phyloP scores from a whole-genome alignment of 1,140 invertebrate genomes.

The Rhopalosiphum padi region DNA sequence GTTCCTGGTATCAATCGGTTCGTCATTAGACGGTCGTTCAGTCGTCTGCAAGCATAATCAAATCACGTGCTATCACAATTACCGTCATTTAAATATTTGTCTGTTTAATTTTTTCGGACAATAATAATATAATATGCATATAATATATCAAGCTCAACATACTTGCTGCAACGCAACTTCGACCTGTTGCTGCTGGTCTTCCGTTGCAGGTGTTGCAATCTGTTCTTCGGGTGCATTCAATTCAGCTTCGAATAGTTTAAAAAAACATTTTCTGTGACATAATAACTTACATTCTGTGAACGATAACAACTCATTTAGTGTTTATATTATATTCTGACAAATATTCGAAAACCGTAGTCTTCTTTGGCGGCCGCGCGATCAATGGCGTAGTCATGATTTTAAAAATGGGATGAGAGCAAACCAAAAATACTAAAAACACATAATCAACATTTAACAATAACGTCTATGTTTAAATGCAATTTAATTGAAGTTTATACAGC shows the following conservation, averaged over 20 bases:
- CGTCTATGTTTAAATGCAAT: no score
- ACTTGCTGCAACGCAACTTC: not conserved
- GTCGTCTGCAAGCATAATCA: not conserved
- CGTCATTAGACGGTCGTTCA: not conserved
- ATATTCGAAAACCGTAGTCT: not conserved
- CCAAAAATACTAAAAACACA: no score
- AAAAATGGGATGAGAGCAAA: no score
- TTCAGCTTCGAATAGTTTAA: not conserved
- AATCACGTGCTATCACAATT: not conserved
- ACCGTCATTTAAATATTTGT: not conserved
- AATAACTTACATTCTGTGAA: not conserved
- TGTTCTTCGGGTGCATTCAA: not conserved
- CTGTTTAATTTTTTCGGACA: not conserved
- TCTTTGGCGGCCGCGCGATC: no score
- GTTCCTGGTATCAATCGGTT: no score
- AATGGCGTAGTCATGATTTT: no score
- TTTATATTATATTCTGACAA: not conserved
- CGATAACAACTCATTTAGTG: not conserved
- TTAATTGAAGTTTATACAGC: no score
- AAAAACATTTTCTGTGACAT: not conserved
- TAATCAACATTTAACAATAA: no score
- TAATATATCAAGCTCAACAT: not conserved
- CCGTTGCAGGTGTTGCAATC: not conserved
- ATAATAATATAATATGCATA: not conserved
- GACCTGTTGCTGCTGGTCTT: not conserved